Percentiles rank a stretch among this genome's conserved stretches.
Conservation (phyloP, 2,113 vertebrate genomes). For the Psophia crepitans region DNA sequence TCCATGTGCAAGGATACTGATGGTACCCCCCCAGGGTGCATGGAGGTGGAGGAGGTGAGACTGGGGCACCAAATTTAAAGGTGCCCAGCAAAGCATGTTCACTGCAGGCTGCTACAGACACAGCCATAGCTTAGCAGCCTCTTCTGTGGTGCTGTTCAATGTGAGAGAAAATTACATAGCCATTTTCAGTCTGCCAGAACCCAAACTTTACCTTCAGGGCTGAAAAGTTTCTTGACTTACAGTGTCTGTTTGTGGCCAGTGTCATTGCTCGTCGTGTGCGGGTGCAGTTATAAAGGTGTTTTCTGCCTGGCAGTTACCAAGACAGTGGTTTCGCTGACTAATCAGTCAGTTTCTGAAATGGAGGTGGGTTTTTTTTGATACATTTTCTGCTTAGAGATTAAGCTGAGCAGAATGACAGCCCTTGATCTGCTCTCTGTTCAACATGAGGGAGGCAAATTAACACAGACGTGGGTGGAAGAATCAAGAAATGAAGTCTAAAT, state of each 20-base stretch:
- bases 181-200: background rate
- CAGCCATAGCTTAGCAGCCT: background rate
- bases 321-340: slow-evolving; percentile 4
- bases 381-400: slow-evolving; percentile 42
- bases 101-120: background rate
- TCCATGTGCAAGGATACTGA: background rate
- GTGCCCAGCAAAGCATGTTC: background rate
- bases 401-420: slow-evolving; percentile 15
- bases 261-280: background rate
- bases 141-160: background rate
- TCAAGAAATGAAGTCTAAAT: slow-evolving; percentile 36
- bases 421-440: slow-evolving; percentile 30
- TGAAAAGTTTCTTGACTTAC: background rate
- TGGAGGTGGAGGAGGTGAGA: background rate
- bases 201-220: background rate
- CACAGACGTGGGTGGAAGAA: slow-evolving; percentile 8
- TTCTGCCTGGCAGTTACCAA: background rate
- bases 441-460: slow-evolving; percentile 48
- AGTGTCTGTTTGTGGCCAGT: background rate
- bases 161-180: background rate
- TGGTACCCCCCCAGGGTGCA: no score
- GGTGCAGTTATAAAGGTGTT: background rate
- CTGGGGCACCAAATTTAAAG: background rate
- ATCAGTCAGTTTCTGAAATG: background rate
- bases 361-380: background rate